phyloP scores from a whole-genome alignment of 2,888 invertebrate species.

The Eretmocerus hayati region DNA sequence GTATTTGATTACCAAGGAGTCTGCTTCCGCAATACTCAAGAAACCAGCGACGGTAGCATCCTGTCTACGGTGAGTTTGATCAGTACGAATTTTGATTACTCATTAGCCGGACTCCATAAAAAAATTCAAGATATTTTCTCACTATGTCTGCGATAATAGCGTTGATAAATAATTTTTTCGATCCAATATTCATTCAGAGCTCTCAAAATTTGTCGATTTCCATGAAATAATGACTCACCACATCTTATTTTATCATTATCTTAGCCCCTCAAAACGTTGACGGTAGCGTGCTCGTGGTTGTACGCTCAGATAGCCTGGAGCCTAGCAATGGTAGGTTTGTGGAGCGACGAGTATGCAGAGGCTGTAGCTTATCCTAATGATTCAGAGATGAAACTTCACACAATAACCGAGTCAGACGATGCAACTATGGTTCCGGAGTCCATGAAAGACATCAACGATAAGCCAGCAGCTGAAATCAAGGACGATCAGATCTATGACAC shows the following conservation, averaged over 20 bases:
- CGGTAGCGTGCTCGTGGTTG: conserved; percentile 35
- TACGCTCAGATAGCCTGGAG: conserved; percentile 33
- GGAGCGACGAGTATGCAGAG: conserved; percentile 34
- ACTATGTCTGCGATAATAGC: no score
- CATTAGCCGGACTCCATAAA: no score
- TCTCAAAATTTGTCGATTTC: no score
- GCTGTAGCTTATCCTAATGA: conserved; percentile 33
- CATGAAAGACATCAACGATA: conserved; percentile 29
- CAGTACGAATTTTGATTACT: no score
- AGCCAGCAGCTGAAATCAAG: conserved; percentile 44
- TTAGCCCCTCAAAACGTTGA: conserved; percentile 37
- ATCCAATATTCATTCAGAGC: no score
- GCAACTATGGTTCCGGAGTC: conserved; percentile 20
- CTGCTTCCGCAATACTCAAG: conserved; percentile 66
- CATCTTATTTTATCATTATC: no score
- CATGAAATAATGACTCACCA: no score
- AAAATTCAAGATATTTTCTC: no score
- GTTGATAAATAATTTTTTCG: no score
- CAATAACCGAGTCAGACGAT: conserved; percentile 27
- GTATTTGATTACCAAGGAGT: conserved; percentile 86
- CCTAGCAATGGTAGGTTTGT: conserved; percentile 37
- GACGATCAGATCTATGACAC: conserved; percentile 56
- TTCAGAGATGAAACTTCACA: conserved; percentile 24
- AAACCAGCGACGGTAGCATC: conserved; percentile 55
- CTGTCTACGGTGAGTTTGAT: conserved; percentile 58